Evolutionary conservation across 2,888 invertebrate genomes (phyloP).

Genomic region (Pelosia muscerda): DNA sequence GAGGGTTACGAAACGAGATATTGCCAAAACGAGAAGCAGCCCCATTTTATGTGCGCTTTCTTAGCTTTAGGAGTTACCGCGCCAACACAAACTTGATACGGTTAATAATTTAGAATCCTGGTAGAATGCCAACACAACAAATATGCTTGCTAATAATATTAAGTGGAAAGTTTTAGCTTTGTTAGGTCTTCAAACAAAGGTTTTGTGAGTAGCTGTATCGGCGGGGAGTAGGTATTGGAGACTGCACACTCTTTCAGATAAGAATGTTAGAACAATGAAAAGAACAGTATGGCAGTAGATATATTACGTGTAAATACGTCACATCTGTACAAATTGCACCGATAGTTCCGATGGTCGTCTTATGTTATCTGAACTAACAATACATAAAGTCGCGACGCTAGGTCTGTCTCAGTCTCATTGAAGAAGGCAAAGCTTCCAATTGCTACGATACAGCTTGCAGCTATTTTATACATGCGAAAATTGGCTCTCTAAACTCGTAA

Average conservation of each 20-base stretch:
- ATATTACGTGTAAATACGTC: background rate
- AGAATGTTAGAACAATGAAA: constrained; percentile 2
- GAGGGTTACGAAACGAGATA: too few relatives aligned
- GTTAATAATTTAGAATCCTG: background rate
- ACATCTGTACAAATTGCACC: too few relatives aligned
- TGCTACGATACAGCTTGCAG: too few relatives aligned
- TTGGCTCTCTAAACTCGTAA: too few relatives aligned
- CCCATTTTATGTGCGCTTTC: too few relatives aligned
- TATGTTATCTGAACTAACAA: too few relatives aligned
- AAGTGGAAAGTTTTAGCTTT: constrained; percentile 14
- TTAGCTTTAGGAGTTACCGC: background rate
- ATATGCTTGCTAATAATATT: constrained; percentile 16
- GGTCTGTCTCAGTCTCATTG: too few relatives aligned
- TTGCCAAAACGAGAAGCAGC: too few relatives aligned
- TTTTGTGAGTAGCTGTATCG: background rate
- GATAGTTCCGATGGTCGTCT: background rate
- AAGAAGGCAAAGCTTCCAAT: too few relatives aligned
- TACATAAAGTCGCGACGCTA: too few relatives aligned
- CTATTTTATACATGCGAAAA: too few relatives aligned
- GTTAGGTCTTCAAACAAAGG: constrained; percentile 13
- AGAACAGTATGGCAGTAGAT: background rate
- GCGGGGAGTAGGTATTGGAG: background rate
- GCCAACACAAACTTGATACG: background rate
- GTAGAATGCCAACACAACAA: background rate
- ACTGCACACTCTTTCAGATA: constrained; percentile 3